These are phyloP conservation scores for Danio albolineatus DNA, from an alignment of 2,797 vertebrate genomes.

Conservation along the genomic window DNA sequence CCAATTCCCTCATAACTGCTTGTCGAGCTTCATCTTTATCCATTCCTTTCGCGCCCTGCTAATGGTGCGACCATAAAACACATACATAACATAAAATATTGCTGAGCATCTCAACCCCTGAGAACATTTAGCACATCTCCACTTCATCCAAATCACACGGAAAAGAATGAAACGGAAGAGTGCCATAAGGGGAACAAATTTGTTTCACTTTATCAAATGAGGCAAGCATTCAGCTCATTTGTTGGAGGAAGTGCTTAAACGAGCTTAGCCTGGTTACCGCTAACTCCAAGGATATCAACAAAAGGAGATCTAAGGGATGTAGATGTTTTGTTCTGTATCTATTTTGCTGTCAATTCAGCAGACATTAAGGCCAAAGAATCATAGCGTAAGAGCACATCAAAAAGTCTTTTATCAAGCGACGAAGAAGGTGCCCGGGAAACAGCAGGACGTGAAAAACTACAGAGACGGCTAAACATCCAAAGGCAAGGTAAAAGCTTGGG, in stretches of 20 bases:
- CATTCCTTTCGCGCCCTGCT: constrained; percentile 20
- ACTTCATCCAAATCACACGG: constrained; percentile 17
- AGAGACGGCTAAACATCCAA: constrained; percentile 65
- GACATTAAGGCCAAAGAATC: constrained; percentile 53
- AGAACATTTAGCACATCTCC: constrained; percentile 13
- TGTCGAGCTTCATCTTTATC: constrained; percentile 46
- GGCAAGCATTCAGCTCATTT: constrained; percentile 32
- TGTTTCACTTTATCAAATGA: constrained; percentile 33
- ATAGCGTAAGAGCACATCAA: constrained; percentile 44
- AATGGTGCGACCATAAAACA: constrained; percentile 45
- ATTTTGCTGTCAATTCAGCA: constrained; percentile 39
- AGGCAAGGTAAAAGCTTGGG: constrained; percentile 40
- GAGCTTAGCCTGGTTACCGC: constrained; percentile 23
- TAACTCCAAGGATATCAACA: constrained; percentile 43
- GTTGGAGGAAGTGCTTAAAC: constrained; percentile 39
- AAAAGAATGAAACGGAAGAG: neutral
- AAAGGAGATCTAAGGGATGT: constrained; percentile 13
- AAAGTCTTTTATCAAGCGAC: constrained; percentile 52
- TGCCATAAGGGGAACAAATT: neutral
- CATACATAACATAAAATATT: constrained; percentile 24
- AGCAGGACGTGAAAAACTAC: constrained; percentile 35
- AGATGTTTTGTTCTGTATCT: neutral
- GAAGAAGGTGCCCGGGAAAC: constrained; percentile 17
- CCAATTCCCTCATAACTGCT: constrained; percentile 54
- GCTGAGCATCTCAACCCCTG: neutral